Percentiles rank a stretch among this genome's conserved stretches.
Evolutionary conservation across 2,797 vertebrate genomes (phyloP).

Genomic region (Perodicticus potto): DNA sequence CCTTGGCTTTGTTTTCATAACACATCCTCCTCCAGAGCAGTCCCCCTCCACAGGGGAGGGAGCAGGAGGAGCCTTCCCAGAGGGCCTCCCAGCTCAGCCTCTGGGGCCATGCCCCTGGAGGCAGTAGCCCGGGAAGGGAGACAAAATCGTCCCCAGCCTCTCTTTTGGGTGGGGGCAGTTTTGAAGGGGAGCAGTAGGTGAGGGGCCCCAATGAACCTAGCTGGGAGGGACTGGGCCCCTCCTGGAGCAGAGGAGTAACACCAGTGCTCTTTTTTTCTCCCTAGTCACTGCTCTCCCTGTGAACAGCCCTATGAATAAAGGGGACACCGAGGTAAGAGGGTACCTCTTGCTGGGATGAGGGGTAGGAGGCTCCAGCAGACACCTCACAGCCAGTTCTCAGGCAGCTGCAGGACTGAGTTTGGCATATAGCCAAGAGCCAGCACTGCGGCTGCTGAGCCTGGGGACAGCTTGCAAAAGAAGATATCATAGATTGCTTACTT

Average conservation of each 20-base stretch:
- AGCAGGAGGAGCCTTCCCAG: not conserved
- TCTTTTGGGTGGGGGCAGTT: not conserved
- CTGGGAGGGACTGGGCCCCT: not conserved
- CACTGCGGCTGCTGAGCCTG: conserved; percentile 70
- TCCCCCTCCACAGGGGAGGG: not conserved
- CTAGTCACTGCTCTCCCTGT: conserved; percentile 88
- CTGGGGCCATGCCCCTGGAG: not conserved
- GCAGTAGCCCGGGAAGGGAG: not conserved
- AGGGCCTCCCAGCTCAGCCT: not conserved
- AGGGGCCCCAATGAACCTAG: fast-evolving
- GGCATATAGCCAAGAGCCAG: conserved; percentile 69
- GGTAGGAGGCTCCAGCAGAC: not conserved
- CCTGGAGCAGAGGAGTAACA: conserved; percentile 21
- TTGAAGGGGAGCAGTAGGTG: not conserved
- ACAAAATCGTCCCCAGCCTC: not conserved
- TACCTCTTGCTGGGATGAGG: not conserved
- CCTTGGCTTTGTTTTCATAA: conserved; percentile 53
- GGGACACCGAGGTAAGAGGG: conserved; percentile 89
- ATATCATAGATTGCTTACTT: not conserved
- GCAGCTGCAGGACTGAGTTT: conserved; percentile 70
- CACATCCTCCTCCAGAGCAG: not conserved
- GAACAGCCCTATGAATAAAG: conserved; percentile 86
- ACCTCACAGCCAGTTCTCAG: not conserved
- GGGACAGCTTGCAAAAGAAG: conserved; percentile 70
- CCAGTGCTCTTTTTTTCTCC: conserved; percentile 8